Percentiles rank a stretch among this genome's conserved stretches.
Conservation (phyloP, 2,888 invertebrate species). For the Unio pictorum region DNA sequence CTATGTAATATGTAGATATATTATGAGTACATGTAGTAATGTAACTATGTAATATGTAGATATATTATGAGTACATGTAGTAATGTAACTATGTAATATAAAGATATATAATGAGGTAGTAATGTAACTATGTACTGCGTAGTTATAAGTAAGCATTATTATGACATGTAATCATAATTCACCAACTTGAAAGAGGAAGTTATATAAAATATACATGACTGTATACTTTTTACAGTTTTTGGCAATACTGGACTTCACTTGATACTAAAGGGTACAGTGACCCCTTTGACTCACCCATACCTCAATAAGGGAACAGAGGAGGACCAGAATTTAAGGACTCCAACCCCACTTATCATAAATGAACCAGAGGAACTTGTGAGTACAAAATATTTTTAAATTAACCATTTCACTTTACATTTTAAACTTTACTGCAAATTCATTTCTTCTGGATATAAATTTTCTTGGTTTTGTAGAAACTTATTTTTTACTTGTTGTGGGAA, state of each 20-base stretch:
- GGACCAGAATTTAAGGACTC: slow-evolving; percentile 37
- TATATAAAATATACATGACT: too few relatives aligned
- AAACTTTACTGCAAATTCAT: neutral
- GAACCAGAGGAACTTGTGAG: slow-evolving; percentile 35
- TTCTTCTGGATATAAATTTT: neutral
- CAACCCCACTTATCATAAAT: slow-evolving; percentile 50
- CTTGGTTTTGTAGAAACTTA: neutral
- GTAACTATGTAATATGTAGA: too few relatives aligned
- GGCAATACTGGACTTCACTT: slow-evolving; percentile 67
- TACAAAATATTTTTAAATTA: neutral
- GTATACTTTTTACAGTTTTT: slow-evolving; percentile 57
- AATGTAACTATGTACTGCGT: too few relatives aligned
- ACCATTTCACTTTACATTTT: neutral
- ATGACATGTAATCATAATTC: too few relatives aligned
- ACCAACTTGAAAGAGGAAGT: too few relatives aligned
- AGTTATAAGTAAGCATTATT: too few relatives aligned
- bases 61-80: too few relatives aligned
- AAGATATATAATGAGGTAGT: too few relatives aligned
- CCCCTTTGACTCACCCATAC: slow-evolving; percentile 54
- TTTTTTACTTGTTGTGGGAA: neutral
- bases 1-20: too few relatives aligned
- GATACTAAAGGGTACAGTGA: slow-evolving; percentile 63
- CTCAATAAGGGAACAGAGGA: slow-evolving; percentile 35
- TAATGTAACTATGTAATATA: too few relatives aligned
- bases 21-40: too few relatives aligned